These are phyloP conservation scores for Neria commutata DNA, from an alignment of 2,888 invertebrate genomes.

Conservation along the genomic window DNA sequence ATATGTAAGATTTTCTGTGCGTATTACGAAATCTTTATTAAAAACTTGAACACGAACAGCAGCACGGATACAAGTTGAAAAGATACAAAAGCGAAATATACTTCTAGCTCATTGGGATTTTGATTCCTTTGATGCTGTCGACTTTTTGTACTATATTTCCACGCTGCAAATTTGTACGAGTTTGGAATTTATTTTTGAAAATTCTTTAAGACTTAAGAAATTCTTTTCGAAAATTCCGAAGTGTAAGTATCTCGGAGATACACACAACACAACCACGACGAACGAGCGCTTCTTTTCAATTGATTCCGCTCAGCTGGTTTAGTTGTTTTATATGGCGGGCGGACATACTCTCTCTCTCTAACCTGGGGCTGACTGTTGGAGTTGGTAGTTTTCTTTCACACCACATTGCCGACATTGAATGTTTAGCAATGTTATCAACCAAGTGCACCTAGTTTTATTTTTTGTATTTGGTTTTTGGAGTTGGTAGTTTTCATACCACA, in stretches of 20 bases:
- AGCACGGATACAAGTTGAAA: no score
- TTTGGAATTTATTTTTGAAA: neutral
- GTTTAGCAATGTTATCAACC: no score
- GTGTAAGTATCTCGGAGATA: constrained; percentile 6
- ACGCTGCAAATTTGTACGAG: neutral
- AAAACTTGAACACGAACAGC: neutral
- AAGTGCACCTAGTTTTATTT: no score
- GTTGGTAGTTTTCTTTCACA: no score
- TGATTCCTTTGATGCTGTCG: neutral
- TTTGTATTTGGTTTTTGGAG: neutral
- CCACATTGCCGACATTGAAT: no score
- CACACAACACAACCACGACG: constrained; percentile 22
- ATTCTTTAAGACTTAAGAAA: neutral
- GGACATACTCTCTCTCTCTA: no score
- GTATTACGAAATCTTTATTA: constrained; percentile 1
- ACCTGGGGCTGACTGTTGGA: no score
- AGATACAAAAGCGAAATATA: neutral
- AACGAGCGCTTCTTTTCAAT: constrained; percentile 29
- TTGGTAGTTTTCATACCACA: no score
- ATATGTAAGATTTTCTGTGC: neutral
- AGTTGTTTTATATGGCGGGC: neutral
- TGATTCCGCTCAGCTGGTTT: constrained; percentile 31
- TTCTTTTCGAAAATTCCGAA: no score
- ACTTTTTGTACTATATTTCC: no score
- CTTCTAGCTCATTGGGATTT: neutral